Evolutionary conservation across 2,888 invertebrate species (phyloP).

Genomic region (Epinotia brunnichana): DNA sequence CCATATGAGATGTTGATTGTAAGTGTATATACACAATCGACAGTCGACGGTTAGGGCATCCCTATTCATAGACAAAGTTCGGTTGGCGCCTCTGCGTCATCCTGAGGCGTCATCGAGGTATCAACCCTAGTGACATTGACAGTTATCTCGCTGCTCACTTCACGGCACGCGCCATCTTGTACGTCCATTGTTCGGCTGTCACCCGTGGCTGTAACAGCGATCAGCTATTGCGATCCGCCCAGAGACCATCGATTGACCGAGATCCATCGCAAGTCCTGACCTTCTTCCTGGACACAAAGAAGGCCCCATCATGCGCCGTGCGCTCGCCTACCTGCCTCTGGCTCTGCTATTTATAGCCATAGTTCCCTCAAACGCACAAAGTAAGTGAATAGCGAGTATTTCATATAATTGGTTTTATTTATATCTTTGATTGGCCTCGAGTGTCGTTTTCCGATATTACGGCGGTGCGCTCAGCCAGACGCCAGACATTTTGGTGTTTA

Average conservation of each 20-base stretch:
- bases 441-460: conserved; percentile 23
- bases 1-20: no score
- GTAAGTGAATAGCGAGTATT: conserved; percentile 39
- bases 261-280: conserved; percentile 12
- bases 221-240: conserved; percentile 11
- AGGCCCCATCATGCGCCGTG: conserved; percentile 41
- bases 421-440: conserved; percentile 41
- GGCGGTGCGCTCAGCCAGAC: not conserved
- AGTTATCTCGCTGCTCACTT: conserved; percentile 33
- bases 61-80: conserved; percentile 4
- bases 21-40: no score
- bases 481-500: not conserved
- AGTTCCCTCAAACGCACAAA: conserved; percentile 38
- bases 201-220: conserved; percentile 2
- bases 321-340: conserved; percentile 43
- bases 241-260: conserved; percentile 36
- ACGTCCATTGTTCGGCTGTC: conserved; percentile 41
- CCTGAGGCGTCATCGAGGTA: no score
- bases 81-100: conserved; percentile 21
- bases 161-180: conserved; percentile 43
- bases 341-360: conserved; percentile 46
- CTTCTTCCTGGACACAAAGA: conserved; percentile 15
- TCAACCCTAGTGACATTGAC: conserved; percentile 31
- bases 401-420: conserved; percentile 41
- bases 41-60: not conserved